Evolutionary conservation across 2,113 vertebrate species (phyloP).

Genomic region (Eublepharis macularius): DNA sequence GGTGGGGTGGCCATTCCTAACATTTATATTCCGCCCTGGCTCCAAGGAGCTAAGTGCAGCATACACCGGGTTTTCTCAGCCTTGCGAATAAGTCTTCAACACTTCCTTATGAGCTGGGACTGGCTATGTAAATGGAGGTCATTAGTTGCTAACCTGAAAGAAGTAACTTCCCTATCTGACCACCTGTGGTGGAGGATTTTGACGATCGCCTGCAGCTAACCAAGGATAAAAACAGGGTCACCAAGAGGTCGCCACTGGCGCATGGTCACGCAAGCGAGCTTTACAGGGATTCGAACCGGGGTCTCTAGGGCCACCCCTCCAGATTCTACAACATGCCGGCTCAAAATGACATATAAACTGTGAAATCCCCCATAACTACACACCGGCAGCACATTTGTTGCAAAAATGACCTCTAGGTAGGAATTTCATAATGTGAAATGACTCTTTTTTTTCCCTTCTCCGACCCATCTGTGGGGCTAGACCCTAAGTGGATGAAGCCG

Average conservation of each 20-base stretch:
- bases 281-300: no score
- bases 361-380: not conserved
- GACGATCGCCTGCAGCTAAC: no score
- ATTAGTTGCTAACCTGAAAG: not conserved
- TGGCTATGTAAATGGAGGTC: not conserved
- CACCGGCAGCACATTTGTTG: not conserved
- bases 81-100: not conserved
- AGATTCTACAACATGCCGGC: no score
- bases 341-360: not conserved
- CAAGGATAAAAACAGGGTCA: no score
- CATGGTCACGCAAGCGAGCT: no score
- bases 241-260: no score
- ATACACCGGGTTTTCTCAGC: not conserved
- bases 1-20: not conserved
- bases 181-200: not conserved
- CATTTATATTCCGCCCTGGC: no score
- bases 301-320: no score
- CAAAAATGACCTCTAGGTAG: not conserved
- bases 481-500: no score
- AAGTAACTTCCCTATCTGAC: no score
- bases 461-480: not conserved
- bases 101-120: not conserved
- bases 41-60: not conserved
- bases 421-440: no score
- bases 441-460: not conserved